A percentile compares a stretch with the other conserved stretches of the same genome.
These are phyloP conservation scores for Idaea biselata DNA, from an alignment of 2,888 invertebrate genomes.

Conservation along the genomic window DNA sequence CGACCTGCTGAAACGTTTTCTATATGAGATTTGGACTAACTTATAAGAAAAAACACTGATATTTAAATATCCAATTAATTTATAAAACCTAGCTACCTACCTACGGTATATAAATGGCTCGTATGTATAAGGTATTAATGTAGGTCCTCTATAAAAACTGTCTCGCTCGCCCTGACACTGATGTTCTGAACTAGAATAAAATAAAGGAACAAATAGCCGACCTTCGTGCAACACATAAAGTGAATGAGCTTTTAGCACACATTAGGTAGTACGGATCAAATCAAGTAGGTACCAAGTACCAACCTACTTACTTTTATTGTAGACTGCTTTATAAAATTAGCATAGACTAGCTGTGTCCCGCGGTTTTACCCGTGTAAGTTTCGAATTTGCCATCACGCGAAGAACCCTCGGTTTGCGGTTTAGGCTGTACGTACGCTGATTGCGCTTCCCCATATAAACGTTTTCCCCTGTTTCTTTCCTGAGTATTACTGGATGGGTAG, in stretches of 20 bases:
- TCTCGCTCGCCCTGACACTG: conserved; percentile 69
- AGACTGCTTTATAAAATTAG: background rate
- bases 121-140: background rate
- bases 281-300: conserved; percentile 4
- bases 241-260: background rate
- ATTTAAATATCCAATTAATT: too few species aligned
- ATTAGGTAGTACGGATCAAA: background rate
- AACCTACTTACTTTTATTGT: background rate
- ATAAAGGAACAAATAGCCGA: conserved; percentile 51
- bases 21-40: too few species aligned
- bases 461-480: too few species aligned
- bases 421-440: too few species aligned
- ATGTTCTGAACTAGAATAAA: conserved; percentile 44
- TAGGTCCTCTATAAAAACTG: conserved; percentile 36
- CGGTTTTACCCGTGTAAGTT: too few species aligned
- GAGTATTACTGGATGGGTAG: too few species aligned
- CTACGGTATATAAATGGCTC: background rate
- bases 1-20: too few species aligned
- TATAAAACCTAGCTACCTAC: background rate
- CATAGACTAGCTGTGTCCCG: background rate
- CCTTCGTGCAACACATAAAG: conserved; percentile 31
- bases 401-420: too few species aligned
- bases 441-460: too few species aligned
- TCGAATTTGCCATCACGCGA: too few species aligned
- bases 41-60: too few species aligned